Percentiles rank a stretch among this genome's conserved stretches.
Evolutionary conservation across 1,140 invertebrate genomes (phyloP).

Genomic region (Callitettix versicolor): DNA sequence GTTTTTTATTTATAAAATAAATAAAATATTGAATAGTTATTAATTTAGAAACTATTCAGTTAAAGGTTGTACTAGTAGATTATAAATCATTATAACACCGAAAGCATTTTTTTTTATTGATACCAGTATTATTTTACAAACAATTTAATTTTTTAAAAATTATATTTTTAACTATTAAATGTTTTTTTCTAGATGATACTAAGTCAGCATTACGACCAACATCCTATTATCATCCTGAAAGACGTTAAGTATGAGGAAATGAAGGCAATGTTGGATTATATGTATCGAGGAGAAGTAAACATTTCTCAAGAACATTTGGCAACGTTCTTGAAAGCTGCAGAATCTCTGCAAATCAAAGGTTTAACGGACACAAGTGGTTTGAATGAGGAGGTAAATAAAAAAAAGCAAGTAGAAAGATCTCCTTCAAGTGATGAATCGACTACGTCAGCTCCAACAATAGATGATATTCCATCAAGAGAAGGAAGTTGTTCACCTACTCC

Average conservation of each 20-base stretch:
- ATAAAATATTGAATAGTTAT: too few species aligned
- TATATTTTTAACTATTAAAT: background rate
- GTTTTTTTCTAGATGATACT: conserved; percentile 58
- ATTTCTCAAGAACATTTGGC: conserved; percentile 84
- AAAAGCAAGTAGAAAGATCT: background rate
- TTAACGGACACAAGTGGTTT: conserved; percentile 58
- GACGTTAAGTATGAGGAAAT: conserved; percentile 84
- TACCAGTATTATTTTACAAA: too few species aligned
- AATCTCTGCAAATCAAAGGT: conserved; percentile 84
- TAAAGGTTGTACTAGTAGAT: too few species aligned
- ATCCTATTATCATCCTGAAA: conserved; percentile 83
- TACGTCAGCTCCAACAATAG: background rate
- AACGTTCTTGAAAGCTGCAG: conserved; percentile 79
- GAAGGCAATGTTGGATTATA: conserved; percentile 86
- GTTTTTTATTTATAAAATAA: too few species aligned
- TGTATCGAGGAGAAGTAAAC: conserved; percentile 89
- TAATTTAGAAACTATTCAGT: too few species aligned
- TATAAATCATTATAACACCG: too few species aligned
- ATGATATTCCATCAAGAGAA: background rate
- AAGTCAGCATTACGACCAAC: conserved; percentile 77
- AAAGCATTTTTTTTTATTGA: too few species aligned
- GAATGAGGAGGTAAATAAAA: conserved; percentile 6
- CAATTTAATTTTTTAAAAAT: too few species aligned
- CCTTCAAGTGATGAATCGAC: background rate
- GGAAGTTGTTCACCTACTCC: conserved; percentile 1